Percentiles rank a stretch among this genome's conserved stretches.
These are phyloP conservation scores for Sphecodes monilicornis DNA, from an alignment of 2,888 invertebrate genomes.

Conservation along the genomic window DNA sequence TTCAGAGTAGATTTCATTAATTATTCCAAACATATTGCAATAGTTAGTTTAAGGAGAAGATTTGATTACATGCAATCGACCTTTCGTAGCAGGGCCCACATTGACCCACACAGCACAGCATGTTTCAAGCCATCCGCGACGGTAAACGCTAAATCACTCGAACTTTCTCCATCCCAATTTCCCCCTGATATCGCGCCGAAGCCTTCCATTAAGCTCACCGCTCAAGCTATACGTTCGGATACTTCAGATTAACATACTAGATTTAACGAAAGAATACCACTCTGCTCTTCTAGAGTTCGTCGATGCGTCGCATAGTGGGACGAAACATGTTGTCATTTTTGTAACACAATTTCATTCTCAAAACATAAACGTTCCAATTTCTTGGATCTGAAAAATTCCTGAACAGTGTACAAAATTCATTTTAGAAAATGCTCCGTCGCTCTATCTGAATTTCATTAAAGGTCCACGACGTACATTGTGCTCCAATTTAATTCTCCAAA, in stretches of 20 bases:
- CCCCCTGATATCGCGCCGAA: not conserved
- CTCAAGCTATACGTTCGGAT: slow-evolving; percentile 1
- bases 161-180: slow-evolving; percentile 21
- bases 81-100: not conserved
- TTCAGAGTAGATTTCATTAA: not conserved
- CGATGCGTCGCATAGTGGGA: not conserved
- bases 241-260: slow-evolving; percentile 19
- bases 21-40: not conserved
- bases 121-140: not conserved
- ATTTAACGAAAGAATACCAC: slow-evolving; percentile 19
- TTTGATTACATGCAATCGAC: not conserved
- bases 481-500: no score
- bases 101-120: not conserved
- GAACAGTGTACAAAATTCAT: not conserved
- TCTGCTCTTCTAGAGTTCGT: not conserved
- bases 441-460: not conserved
- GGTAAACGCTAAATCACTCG: not conserved
- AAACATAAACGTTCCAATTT: not conserved
- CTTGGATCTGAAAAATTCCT: not conserved
- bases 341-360: not conserved
- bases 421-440: not conserved
- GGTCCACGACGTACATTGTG: no score
- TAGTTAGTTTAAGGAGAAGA: not conserved
- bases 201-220: slow-evolving; percentile 14
- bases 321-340: not conserved